Base-by-base conservation (phyloP, 2,888 invertebrate species). In the Cinara cedri region DNA sequence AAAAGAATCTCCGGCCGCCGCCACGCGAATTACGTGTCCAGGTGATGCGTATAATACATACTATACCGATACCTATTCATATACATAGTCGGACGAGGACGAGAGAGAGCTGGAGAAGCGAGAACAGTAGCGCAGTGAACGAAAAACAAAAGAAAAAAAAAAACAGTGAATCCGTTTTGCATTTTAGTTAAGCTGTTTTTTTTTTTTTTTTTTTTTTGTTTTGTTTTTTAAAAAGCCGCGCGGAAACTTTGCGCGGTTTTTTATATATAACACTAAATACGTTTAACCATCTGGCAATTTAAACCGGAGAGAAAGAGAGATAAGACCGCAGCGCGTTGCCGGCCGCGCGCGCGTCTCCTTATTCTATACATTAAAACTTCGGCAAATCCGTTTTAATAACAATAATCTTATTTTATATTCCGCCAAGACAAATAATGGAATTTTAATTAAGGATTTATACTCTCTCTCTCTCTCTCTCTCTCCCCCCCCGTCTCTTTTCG, bases 371-470 rank as follows among this genome's bases (percentile, higher is more conserved):
- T 78, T 78, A 78, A 78, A 78, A 78, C 78, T 78, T 78, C 78
- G 70, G 70, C 26, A 78, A 78, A 78, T 78, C 78, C 70, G 78
- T 78, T 78, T 78, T 78, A 78, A 78, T 78, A 78, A 78, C 78
- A 78, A 78, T 78, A 70, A 78, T 78, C 78, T 78, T 78, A 78
- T 78, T 78, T 78, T 68, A 78, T 78, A 78, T 78, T 78, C 78
- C 78, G 34, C 34, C n/a, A 51, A 78, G 78, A 78, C 70, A 78
- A 70, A 78, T 78, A 78, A 78, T 78, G 78, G 78, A 78, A 78
- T 78, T 78, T 78, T 78, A 78, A 78, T 78, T 78, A 78, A 78
- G 70, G 78, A 78, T 78, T 78, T 78, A 70, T 78, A 34, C 6
- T 34, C 60, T 68, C 16, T 51, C 60, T 76, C 68, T 10, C 6